Evolutionary conservation across 2,888 invertebrate genomes (phyloP), one percentile per base, ranked within the genome.

Genomic region (Tridacna gigas): DNA sequence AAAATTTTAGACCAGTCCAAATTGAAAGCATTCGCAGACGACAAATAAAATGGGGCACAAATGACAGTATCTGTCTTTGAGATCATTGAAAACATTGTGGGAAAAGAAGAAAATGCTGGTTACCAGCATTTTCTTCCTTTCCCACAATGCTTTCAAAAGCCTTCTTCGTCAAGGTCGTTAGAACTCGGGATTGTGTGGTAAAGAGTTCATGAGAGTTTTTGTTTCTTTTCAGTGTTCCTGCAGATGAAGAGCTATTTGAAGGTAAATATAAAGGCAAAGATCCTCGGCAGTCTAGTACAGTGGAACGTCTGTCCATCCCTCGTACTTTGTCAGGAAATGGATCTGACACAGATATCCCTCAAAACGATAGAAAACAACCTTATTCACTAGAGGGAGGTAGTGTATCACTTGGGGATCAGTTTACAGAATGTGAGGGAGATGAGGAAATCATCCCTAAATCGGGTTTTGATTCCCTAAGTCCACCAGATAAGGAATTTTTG

Each of bases 391-490:
- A 88, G 65, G 91, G 89, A 20, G 86, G 88, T 13, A 89, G 89
- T 28, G 78, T 91, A 66, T 91, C 91, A 25, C 86, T 92, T 2
- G 91, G 89, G 2, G 90, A 91, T 76, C 91, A 92, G 80, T 90
- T 89, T 60, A 88, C 88, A 45, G 89, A 87, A 66, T 89, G 89
- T 81, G 87, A 88, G 71, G 79, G 89, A 77, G 87, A 88, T 66
- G 77, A 90, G 45, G 86, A 88, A 56, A 84, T 90, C 26, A 83
- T 89, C 37, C 76, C 86, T 15, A 88, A 89, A 80, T 87, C 90
- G 47, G 88, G 88, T 28, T 77, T 89, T 26, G 77, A 75, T 18
- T 79, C 82, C 11, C 67, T 83, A n/a, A 88, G 83, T 77, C 87
- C 88, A 13, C 80, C 90, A 22, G 90, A 91, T 61, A 91, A 88